Conservation (phyloP, 2,888 invertebrate species). For the Aspidapion aeneum region DNA sequence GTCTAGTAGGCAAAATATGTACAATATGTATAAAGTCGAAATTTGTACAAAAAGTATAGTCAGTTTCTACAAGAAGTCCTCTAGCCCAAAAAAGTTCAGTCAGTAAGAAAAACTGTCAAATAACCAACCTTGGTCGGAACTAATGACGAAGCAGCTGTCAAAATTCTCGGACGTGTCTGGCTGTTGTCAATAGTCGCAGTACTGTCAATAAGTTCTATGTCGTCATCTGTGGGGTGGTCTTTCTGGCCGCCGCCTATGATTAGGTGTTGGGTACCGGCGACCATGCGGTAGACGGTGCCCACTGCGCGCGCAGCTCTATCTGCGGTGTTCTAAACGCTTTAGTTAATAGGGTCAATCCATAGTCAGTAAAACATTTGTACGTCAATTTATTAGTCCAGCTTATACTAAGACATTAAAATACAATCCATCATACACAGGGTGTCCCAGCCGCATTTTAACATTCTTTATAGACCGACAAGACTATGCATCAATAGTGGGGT, state of each 20-base stretch:
- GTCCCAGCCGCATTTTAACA: too few species aligned
- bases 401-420: too few species aligned
- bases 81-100: background rate
- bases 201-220: background rate
- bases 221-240: conserved; percentile 17
- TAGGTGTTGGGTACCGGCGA: conserved; percentile 73
- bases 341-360: conserved; percentile 19
- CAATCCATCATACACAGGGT: too few species aligned
- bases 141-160: conserved; percentile 16
- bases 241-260: conserved; percentile 56
- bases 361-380: background rate
- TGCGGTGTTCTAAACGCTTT: conserved; percentile 63
- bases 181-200: background rate
- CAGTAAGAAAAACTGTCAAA: background rate
- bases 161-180: background rate
- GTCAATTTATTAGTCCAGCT: background rate
- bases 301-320: conserved; percentile 78
- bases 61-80: background rate
- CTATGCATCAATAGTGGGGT: too few species aligned
- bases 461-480: too few species aligned
- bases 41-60: too few species aligned
- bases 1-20: too few species aligned
- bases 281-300: conserved; percentile 73
- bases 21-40: too few species aligned
- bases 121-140: conserved; percentile 18